These are phyloP conservation scores for Conus ventricosus DNA, from an alignment of 1,140 invertebrate genomes.

Conservation along the genomic window DNA sequence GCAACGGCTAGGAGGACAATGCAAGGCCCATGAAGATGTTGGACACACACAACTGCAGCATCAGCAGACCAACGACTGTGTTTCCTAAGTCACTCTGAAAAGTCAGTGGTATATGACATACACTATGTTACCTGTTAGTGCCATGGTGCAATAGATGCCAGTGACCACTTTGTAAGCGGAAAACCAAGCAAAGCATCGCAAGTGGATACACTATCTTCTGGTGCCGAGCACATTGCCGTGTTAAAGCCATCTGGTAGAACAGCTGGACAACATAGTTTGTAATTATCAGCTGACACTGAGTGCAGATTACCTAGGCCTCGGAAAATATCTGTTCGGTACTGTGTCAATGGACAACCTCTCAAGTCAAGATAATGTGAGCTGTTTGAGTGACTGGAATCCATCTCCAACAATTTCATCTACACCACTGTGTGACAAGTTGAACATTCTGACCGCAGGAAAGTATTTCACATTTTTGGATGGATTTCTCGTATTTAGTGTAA, in stretches of 20 bases:
- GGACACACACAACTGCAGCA: slow-evolving; percentile 54
- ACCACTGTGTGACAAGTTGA: background rate
- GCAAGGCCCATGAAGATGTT: slow-evolving; percentile 63
- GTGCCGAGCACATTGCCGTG: slow-evolving; percentile 29
- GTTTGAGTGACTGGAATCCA: background rate
- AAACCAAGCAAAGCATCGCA: slow-evolving; percentile 44
- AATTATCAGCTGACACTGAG: slow-evolving; percentile 3
- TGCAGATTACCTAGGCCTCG: background rate
- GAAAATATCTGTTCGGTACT: background rate
- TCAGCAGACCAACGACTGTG: slow-evolving; percentile 28
- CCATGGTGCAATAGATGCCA: slow-evolving; percentile 38
- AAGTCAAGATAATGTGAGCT: background rate
- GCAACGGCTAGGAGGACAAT: slow-evolving; percentile 52
- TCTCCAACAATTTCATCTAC: background rate
- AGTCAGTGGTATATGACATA: slow-evolving; percentile 40
- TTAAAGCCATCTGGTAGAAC: slow-evolving; percentile 17
- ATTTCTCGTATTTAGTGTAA: background rate
- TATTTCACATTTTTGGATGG: background rate
- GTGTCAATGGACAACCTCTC: background rate
- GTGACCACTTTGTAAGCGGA: slow-evolving; percentile 17
- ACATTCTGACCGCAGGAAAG: background rate
- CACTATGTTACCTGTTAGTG: slow-evolving; percentile 47
- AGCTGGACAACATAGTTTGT: slow-evolving; percentile 45
- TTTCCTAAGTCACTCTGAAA: background rate
- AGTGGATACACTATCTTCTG: slow-evolving; percentile 42